Percentiles rank a stretch among this genome's conserved stretches.
Conservation (phyloP, 1,140 invertebrate genomes). For the Drosophila auraria region DNA sequence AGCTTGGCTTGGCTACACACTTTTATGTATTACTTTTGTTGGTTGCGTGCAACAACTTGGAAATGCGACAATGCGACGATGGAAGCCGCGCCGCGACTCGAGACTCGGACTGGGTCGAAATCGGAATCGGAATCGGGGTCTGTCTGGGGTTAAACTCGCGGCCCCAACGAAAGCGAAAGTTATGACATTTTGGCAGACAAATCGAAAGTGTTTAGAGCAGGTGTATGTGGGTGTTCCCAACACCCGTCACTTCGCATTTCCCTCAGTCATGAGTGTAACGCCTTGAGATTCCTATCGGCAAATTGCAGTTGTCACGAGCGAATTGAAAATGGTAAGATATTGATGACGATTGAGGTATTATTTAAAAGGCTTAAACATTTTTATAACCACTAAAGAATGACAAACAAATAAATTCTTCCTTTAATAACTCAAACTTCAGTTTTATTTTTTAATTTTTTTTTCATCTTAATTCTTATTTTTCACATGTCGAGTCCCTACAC, state of each 20-base stretch:
- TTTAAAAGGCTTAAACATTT: not conserved
- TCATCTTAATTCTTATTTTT: too few relatives aligned
- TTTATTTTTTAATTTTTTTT: too few relatives aligned
- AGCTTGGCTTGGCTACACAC: constrained; percentile 32
- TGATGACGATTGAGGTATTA: not conserved
- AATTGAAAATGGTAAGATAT: not conserved
- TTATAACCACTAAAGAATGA: not conserved
- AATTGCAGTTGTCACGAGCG: constrained; percentile 64
- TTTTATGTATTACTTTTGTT: constrained; percentile 39
- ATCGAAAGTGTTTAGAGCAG: constrained; percentile 56
- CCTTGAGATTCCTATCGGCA: constrained; percentile 45
- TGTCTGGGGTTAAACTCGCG: constrained; percentile 39
- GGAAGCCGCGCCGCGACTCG: constrained; percentile 19
- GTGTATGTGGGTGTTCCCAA: constrained; percentile 22
- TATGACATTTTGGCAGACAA: constrained; percentile 75
- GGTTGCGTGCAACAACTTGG: constrained; percentile 71
- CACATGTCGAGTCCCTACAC: not conserved
- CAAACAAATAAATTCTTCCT: not conserved
- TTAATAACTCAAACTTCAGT: not conserved
- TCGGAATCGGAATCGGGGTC: constrained; percentile 21
- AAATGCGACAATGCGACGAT: constrained; percentile 38
- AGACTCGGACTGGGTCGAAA: constrained; percentile 43
- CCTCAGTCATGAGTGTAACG: constrained; percentile 16
- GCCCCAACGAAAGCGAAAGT: constrained; percentile 70
- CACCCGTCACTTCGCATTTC: not conserved